These are phyloP conservation scores for Brachyhypopomus gauderio DNA, from an alignment of 2,113 vertebrate genomes.

Conservation along the genomic window DNA sequence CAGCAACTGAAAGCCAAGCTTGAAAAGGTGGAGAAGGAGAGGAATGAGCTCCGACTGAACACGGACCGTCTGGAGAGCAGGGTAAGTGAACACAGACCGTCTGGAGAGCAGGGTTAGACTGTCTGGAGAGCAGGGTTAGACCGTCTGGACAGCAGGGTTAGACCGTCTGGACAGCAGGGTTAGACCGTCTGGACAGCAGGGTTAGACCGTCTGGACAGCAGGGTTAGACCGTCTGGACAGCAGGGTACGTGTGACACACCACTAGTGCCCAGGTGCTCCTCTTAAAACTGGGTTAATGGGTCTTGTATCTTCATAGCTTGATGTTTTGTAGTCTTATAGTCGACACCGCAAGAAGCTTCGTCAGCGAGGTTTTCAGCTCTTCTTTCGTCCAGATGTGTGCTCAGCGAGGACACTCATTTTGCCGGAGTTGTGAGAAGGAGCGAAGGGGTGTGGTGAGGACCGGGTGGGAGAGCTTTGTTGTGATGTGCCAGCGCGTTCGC, in stretches of 20 bases:
- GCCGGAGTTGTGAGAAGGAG: too few species aligned
- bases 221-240: slow-evolving; percentile 93
- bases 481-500: slow-evolving; percentile 25
- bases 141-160: slow-evolving; percentile 91
- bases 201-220: slow-evolving; percentile 88
- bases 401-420: not conserved
- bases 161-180: slow-evolving; percentile 95
- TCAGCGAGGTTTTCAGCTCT: not conserved
- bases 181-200: too few species aligned
- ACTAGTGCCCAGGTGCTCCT: too few species aligned
- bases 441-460: too few species aligned
- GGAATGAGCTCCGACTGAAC: slow-evolving; percentile 90
- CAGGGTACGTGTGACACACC: slow-evolving; percentile 74
- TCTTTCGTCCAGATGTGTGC: not conserved
- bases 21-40: slow-evolving; percentile 93
- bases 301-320: too few species aligned
- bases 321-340: not conserved
- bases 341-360: too few species aligned
- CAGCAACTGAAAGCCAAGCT: slow-evolving; percentile 87
- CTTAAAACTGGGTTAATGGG: not conserved
- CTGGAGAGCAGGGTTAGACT: too few species aligned
- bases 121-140: slow-evolving; percentile 61
- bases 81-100: slow-evolving; percentile 67
- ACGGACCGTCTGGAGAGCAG: slow-evolving; percentile 91
- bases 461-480: not conserved